Conservation (phyloP, 2,113 vertebrate genomes). For the Corythoichthys haematopterus region DNA sequence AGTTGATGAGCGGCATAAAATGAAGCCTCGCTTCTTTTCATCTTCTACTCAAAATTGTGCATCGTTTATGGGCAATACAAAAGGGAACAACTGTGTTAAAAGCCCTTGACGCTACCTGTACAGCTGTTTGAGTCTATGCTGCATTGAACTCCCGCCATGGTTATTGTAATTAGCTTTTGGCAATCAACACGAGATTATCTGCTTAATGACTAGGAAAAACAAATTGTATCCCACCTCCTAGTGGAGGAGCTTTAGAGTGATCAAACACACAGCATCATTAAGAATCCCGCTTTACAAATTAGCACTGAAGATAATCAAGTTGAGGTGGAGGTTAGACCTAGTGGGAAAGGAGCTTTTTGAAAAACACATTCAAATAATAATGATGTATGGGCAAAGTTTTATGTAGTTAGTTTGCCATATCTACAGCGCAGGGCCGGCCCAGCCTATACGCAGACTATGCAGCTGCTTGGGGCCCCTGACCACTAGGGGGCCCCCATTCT, state of each 20-base stretch:
- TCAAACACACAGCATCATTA: conserved; percentile 49
- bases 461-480: too few species aligned
- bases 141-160: conserved; percentile 28
- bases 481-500: too few species aligned
- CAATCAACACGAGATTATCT: conserved; percentile 63
- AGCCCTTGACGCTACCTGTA: conserved; percentile 34
- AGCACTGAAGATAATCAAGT: conserved; percentile 54
- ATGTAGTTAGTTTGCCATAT: conserved; percentile 10
- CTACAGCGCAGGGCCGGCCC: not conserved
- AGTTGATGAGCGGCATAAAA: conserved; percentile 17
- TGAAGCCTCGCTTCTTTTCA: conserved; percentile 8
- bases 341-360: conserved; percentile 41
- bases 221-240: conserved; percentile 49
- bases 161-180: conserved; percentile 58
- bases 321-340: conserved; percentile 53
- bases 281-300: conserved; percentile 49
- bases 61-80: conserved; percentile 41
- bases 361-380: conserved; percentile 42
- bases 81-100: not conserved
- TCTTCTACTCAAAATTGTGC: conserved; percentile 25
- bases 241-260: conserved; percentile 33
- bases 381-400: conserved; percentile 39
- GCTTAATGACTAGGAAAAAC: conserved; percentile 57
- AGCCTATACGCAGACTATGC: too few species aligned
- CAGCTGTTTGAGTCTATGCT: conserved; percentile 20